Percentiles rank a stretch among this genome's conserved stretches.
Conservation (phyloP, 2,888 invertebrate species). For the Cantharis rufa region DNA sequence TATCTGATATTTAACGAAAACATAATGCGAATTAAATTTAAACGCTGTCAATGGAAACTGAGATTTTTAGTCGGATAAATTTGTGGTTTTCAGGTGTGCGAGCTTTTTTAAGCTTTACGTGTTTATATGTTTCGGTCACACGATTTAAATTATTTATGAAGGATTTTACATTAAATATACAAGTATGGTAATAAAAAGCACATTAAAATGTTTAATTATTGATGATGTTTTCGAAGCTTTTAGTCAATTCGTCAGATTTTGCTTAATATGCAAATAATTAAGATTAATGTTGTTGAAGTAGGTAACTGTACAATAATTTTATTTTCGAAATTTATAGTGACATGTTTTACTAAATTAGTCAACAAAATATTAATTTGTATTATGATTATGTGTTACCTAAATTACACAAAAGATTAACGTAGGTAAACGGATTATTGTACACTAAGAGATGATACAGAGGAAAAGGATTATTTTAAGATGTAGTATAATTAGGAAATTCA, state of each 20-base stretch:
- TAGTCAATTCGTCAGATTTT: not conserved
- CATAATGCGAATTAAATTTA: not conserved
- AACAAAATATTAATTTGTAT: not conserved
- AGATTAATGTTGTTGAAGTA: not conserved
- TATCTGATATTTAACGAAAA: not conserved
- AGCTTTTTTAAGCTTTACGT: not conserved
- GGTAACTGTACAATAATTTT: not conserved
- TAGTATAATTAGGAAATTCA: not conserved
- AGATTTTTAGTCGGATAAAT: not conserved
- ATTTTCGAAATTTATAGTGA: not conserved
- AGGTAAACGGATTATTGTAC: slow-evolving; percentile 9
- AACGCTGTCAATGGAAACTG: not conserved
- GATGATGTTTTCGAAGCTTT: not conserved
- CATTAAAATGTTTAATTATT: not conserved
- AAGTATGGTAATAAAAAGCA: not conserved
- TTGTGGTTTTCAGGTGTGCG: not conserved
- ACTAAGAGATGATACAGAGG: slow-evolving; percentile 3
- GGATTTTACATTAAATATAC: not conserved
- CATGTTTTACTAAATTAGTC: not conserved
- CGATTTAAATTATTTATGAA: not conserved
- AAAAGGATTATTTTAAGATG: not conserved
- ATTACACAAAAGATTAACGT: slow-evolving; percentile 17
- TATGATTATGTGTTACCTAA: slow-evolving; percentile 6
- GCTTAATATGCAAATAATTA: not conserved
- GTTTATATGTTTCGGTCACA: not conserved